Conservation (phyloP, 2,113 vertebrate species). For the Etheostoma cragini region DNA sequence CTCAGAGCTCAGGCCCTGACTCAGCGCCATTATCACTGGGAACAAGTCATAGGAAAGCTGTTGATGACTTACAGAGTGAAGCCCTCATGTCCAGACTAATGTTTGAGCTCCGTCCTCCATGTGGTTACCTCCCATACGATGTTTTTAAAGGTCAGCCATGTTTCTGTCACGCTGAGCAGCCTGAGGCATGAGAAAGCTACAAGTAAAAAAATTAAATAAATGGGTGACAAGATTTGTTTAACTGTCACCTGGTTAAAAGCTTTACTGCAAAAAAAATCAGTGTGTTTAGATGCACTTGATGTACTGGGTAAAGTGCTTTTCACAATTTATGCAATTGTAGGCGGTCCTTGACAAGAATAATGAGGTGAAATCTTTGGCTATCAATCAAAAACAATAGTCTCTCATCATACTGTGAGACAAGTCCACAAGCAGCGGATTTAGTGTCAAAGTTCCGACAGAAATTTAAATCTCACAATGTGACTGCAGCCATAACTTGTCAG, state of each 20-base stretch:
- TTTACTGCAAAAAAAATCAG: conserved; percentile 2
- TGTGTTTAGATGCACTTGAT: conserved; percentile 5
- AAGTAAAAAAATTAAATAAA: conserved; percentile 26
- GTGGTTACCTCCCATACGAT: conserved; percentile 77
- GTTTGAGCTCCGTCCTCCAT: conserved; percentile 71
- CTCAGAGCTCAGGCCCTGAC: conserved; percentile 72
- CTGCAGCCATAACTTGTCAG: background rate
- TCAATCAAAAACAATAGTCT: background rate
- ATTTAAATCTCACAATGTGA: background rate
- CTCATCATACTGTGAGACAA: background rate
- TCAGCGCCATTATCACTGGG: conserved; percentile 74
- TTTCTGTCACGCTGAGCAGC: conserved; percentile 34
- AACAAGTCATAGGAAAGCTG: conserved; percentile 71
- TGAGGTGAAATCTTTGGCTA: background rate
- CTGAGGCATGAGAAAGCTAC: conserved; percentile 45
- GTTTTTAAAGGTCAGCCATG: conserved; percentile 59
- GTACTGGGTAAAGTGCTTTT: conserved; percentile 15
- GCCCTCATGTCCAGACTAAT: conserved; percentile 66
- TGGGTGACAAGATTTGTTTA: background rate
- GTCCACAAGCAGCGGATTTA: background rate
- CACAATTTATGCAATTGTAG: background rate
- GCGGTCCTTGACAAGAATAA: background rate
- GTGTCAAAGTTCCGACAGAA: background rate
- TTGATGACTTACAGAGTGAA: conserved; percentile 79
- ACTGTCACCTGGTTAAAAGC: conserved; percentile 32